Evolutionary conservation across 2,888 invertebrate genomes (phyloP).

Genomic region (Megaustenia siamemsis): DNA sequence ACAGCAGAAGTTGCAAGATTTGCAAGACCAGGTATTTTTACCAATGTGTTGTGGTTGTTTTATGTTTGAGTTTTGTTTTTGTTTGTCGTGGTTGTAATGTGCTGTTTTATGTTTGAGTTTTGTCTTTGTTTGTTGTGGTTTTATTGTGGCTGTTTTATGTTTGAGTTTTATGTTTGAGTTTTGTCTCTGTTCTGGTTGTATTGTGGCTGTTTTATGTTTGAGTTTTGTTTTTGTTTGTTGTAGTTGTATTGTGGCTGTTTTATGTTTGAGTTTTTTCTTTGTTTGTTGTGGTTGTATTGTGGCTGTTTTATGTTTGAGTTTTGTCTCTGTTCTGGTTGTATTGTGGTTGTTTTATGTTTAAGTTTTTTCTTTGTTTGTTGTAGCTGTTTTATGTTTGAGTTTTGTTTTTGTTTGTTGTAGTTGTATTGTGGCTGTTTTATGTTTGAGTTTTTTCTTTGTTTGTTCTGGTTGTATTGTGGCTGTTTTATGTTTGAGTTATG

Average conservation of each 20-base stretch:
- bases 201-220: background rate
- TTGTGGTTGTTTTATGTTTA: background rate
- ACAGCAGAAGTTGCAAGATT: slow-evolving; percentile 43
- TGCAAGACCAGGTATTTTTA: slow-evolving; percentile 40
- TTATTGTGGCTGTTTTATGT: background rate
- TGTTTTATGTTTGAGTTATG: too few species aligned
- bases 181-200: background rate
- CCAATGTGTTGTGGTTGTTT: background rate
- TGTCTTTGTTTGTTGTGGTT: background rate
- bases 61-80: too few species aligned
- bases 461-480: too few species aligned
- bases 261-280: too few species aligned
- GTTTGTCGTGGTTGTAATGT: background rate
- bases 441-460: too few species aligned
- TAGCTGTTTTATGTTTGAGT: background rate
- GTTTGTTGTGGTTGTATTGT: too few species aligned
- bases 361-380: background rate
- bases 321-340: background rate
- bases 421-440: background rate
- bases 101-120: background rate
- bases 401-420: too few species aligned
- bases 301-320: background rate
- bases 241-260: too few species aligned
- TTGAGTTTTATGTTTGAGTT: background rate
- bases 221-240: background rate